Percentiles rank a stretch among this genome's conserved stretches.
These are phyloP conservation scores for Capricornis sumatraensis DNA, from an alignment of 2,113 vertebrate species.

Conservation along the genomic window DNA sequence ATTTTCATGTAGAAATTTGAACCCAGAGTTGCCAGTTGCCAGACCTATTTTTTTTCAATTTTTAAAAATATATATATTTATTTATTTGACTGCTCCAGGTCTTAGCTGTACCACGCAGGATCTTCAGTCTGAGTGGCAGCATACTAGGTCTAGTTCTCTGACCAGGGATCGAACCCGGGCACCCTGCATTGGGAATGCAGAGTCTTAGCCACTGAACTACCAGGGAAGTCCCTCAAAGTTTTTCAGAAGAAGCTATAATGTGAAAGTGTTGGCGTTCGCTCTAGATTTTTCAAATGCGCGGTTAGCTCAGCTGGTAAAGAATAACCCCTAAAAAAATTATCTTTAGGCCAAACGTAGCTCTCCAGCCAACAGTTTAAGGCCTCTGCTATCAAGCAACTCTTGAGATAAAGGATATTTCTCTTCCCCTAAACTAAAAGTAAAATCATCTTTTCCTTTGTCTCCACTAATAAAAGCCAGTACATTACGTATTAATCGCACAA, in stretches of 20 bases:
- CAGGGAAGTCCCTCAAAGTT: neutral
- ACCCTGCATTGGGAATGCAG: neutral
- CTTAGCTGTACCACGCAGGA: neutral
- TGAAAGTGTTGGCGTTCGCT: neutral
- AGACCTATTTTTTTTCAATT: neutral
- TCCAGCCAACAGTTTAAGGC: neutral
- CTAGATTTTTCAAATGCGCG: neutral
- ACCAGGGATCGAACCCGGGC: neutral
- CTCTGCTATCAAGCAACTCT: neutral
- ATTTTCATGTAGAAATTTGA: neutral
- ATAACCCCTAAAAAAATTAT: neutral
- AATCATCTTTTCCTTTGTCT: neutral
- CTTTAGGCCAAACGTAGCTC: neutral
- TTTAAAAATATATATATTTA: neutral
- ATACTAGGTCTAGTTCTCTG: neutral
- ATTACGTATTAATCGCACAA: fast-evolving
- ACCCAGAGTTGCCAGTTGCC: neutral
- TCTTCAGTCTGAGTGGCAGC: neutral
- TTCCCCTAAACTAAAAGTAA: neutral
- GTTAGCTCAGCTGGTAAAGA: neutral
- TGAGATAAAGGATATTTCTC: neutral
- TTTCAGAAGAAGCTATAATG: neutral
- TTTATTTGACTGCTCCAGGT: neutral
- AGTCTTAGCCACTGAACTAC: neutral
- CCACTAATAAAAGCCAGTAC: neutral